Base-by-base conservation (phyloP, 1,140 invertebrate genomes). In the Telenomus remus region DNA sequence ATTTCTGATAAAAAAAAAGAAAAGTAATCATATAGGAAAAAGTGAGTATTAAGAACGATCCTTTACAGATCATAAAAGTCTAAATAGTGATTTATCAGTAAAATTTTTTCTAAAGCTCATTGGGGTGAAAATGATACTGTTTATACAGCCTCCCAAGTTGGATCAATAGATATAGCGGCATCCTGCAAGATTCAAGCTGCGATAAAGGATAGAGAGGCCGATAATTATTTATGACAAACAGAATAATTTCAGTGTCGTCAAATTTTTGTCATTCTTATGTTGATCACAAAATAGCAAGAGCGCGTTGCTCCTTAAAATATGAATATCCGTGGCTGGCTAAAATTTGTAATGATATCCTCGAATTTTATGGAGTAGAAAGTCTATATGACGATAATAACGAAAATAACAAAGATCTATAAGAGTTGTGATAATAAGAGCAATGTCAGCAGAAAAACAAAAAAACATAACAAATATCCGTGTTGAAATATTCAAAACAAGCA, bases 161-260 rank as follows among this genome's bases (percentile, higher is more conserved):
- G 65, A 59, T 69, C 48, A 69, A 48, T 57, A 68, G 54, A 48
- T 42, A 27, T 27, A 3, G 65, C 11, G 27, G 8, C 19, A 48
- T 66, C 44, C 46, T 39, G 54, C 53, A 59, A 53, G 46, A 35
- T 59, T 54, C 8, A 13, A 35, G 15, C 19, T 35, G 42, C 13
- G 63, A 66, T 56, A 50, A 56, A 27, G 19, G 6, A 14, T 37
- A 19, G 42, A 39, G 9, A 43, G 33, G 4, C 34, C 65, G 55
- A 69, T 53, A 59, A 54, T 59, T 65, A 51, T 66, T 66, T 66
- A 46, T 42, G 53, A 66, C 56, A 66, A 66, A 66, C 1, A 66
- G 46, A 66, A 66, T 66, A 8, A 34, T 56, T 56, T 66, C 44
- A 56, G 43, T 66, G 47, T n/a, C 53, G 50, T 54, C 12, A 64